A percentile compares a stretch with the other conserved stretches of the same genome.
Conservation (phyloP, 2,797 vertebrate species). For the Diceros bicornis region DNA sequence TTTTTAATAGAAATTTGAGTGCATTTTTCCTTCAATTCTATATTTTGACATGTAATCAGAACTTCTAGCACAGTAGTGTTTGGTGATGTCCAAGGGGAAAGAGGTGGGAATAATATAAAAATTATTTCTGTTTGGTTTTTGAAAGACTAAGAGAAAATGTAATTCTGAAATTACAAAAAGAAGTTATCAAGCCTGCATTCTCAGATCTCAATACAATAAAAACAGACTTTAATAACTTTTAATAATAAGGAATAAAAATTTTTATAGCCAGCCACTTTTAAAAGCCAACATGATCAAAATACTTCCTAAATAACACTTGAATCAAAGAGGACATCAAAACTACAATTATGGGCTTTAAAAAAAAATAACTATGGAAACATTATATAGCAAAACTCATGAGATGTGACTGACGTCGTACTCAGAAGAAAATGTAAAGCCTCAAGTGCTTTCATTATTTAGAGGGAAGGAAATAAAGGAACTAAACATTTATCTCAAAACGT, state of each 20-base stretch:
- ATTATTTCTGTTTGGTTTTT: conserved; percentile 1
- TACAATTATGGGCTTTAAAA: background rate
- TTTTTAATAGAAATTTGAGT: background rate
- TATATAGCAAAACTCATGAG: background rate
- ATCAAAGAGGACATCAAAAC: conserved; percentile 24
- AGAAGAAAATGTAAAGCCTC: background rate
- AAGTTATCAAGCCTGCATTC: background rate
- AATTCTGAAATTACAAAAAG: conserved; percentile 32
- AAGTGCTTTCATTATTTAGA: background rate
- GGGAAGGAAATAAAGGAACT: background rate
- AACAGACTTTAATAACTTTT: background rate
- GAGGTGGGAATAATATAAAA: background rate
- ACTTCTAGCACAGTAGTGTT: background rate
- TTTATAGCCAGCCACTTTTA: conserved; percentile 33
- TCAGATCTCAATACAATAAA: conserved; percentile 50
- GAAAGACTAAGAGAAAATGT: conserved; percentile 33
- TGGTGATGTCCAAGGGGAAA: background rate
- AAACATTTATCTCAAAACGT: background rate
- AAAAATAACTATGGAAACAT: background rate
- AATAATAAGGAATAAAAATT: background rate
- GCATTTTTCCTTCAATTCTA: background rate
- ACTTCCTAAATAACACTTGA: conserved; percentile 9
- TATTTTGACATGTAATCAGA: background rate
- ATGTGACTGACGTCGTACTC: background rate
- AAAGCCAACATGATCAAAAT: conserved; percentile 55